phyloP scores from a whole-genome alignment of 2,888 invertebrate genomes.

The Ypsolopha sequella region DNA sequence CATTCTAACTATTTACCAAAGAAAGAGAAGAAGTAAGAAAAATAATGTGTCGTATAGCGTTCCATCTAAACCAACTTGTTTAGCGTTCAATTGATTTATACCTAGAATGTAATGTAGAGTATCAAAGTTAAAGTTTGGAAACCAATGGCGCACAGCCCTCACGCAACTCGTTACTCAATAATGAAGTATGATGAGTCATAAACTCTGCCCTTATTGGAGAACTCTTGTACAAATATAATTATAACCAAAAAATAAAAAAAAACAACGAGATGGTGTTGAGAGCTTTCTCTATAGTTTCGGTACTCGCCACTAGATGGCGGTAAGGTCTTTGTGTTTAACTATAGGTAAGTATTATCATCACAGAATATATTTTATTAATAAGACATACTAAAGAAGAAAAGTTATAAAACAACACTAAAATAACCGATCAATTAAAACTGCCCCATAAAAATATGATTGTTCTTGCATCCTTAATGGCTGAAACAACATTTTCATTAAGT shows the following conservation, averaged over 20 bases:
- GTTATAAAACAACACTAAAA: neutral
- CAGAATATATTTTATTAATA: too few relatives aligned
- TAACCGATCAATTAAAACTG: neutral
- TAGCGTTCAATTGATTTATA: too few relatives aligned
- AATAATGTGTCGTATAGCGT: too few relatives aligned
- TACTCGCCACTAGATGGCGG: neutral
- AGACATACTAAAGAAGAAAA: too few relatives aligned
- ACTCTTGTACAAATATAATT: too few relatives aligned
- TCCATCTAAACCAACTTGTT: neutral
- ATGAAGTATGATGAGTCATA: neutral
- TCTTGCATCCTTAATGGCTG: neutral
- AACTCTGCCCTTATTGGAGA: too few relatives aligned
- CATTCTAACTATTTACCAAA: too few relatives aligned
- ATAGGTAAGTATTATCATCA: too few relatives aligned
- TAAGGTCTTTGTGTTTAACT: neutral
- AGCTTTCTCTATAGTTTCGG: neutral
- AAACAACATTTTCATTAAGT: neutral
- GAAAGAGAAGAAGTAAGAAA: too few relatives aligned
- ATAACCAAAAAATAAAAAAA: too few relatives aligned
- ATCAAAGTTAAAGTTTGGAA: neutral
- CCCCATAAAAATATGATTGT: neutral
- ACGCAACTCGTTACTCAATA: conserved; percentile 6
- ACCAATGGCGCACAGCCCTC: neutral
- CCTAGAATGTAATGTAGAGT: neutral
- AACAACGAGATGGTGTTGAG: too few relatives aligned